These are phyloP conservation scores for Muscicapa striata DNA, from an alignment of 2,797 vertebrate genomes.

Conservation along the genomic window DNA sequence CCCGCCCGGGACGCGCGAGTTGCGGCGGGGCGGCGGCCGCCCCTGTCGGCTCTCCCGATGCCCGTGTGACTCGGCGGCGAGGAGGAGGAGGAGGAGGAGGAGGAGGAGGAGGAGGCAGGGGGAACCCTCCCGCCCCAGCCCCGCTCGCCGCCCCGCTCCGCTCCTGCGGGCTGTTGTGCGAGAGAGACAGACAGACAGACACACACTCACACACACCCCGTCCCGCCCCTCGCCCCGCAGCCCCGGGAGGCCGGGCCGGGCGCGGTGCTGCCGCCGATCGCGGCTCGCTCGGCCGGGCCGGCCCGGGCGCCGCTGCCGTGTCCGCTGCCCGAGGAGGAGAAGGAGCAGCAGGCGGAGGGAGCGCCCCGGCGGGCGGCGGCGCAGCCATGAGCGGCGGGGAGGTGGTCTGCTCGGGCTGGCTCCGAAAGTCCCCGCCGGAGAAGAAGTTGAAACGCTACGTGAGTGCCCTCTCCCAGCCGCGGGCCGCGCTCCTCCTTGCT, in stretches of 20 bases:
- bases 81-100: not conserved
- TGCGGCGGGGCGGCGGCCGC: not conserved
- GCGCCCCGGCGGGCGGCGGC: not conserved
- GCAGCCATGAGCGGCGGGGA: constrained; percentile 92
- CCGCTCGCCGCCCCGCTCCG: not conserved
- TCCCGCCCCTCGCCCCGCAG: not conserved
- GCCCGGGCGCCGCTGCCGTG: not conserved
- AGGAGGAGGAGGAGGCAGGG: not conserved
- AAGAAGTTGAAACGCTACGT: constrained; percentile 99
- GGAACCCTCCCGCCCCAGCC: not conserved
- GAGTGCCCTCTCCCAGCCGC: constrained; percentile 77
- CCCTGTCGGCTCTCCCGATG: not conserved
- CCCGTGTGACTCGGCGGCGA: not conserved
- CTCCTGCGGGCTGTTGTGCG: not conserved
- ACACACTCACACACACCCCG: not conserved
- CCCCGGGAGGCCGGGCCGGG: constrained; percentile 42
- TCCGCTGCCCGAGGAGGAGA: not conserved
- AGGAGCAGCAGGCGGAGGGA: not conserved
- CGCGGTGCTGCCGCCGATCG: not conserved
- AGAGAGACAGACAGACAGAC: not conserved
- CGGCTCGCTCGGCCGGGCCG: not conserved
- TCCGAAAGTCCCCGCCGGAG: constrained; percentile 97
- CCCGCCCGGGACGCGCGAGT: constrained; percentile 35
- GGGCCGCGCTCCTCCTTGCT: not conserved
- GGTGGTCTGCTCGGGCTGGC: constrained; percentile 94